A percentile compares a stretch with the other conserved stretches of the same genome.
phyloP scores from a whole-genome alignment of 92 coral and sea anemone species.

The Meandrina meandrites region DNA sequence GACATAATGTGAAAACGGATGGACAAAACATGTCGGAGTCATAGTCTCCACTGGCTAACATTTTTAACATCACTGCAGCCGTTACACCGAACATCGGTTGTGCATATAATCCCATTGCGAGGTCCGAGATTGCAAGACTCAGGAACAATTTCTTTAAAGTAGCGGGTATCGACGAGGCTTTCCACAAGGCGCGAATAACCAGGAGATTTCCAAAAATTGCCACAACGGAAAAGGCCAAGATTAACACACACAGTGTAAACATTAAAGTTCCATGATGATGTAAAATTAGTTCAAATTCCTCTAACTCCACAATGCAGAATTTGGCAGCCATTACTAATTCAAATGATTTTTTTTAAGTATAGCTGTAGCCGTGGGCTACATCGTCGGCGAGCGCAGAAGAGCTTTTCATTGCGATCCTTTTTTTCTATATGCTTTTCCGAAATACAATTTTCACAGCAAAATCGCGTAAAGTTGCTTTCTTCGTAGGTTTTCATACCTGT shows the following conservation, averaged over 20 bases:
- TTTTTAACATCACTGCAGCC: neutral
- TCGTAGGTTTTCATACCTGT: no score
- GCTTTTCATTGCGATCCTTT: no score
- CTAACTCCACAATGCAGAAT: neutral
- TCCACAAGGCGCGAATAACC: conserved; percentile 16
- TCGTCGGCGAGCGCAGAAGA: no score
- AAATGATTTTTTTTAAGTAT: no score
- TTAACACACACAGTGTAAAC: conserved; percentile 10
- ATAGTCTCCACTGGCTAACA: neutral
- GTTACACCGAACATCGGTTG: conserved; percentile 27
- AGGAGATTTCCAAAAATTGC: conserved; percentile 32
- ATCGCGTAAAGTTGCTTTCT: no score
- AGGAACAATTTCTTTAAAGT: conserved; percentile 31
- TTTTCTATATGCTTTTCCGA: no score
- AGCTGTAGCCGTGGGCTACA: no score
- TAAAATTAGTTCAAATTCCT: neutral
- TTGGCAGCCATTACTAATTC: no score
- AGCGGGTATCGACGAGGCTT: conserved; percentile 28
- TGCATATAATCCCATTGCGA: conserved; percentile 34
- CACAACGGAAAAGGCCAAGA: conserved; percentile 6
- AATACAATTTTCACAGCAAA: no score
- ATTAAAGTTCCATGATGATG: neutral
- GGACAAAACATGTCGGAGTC: neutral
- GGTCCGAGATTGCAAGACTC: conserved; percentile 34
- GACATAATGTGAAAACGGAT: neutral